Evolutionary conservation across 2,888 invertebrate species (phyloP).

Genomic region (Zhuqinia jingwanae): DNA sequence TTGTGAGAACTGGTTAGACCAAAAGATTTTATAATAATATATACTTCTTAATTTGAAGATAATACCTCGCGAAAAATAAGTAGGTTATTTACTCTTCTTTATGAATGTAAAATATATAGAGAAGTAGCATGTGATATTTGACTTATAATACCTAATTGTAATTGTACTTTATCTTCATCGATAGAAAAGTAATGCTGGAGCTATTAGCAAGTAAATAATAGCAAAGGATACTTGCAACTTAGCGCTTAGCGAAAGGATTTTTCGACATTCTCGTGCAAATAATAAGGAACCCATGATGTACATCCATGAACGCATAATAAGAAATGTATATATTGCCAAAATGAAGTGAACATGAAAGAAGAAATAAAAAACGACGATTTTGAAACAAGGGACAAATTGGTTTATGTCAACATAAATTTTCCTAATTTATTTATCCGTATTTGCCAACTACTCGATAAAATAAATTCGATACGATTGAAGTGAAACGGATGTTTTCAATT

Average conservation of each 20-base stretch:
- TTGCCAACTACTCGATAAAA: no score
- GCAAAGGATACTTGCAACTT: no score
- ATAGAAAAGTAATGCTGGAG: no score
- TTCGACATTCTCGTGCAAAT: constrained; percentile 32
- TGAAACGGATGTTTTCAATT: no score
- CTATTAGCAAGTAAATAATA: no score
- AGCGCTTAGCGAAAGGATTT: not conserved
- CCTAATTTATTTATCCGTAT: not conserved
- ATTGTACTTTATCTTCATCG: not conserved
- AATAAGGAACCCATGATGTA: constrained; percentile 4
- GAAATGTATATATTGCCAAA: constrained; percentile 15
- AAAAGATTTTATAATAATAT: not conserved
- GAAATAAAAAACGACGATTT: constrained; percentile 5
- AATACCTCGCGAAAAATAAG: not conserved
- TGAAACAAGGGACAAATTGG: not conserved
- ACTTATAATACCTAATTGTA: not conserved
- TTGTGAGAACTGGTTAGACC: not conserved
- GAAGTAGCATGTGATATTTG: constrained; percentile 23
- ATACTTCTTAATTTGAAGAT: not conserved
- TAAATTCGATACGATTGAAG: no score
- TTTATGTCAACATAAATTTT: not conserved
- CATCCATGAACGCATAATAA: no score
- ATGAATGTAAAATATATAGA: not conserved
- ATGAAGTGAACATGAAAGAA: not conserved
- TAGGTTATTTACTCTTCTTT: not conserved